Conservation (phyloP, 2,888 invertebrate genomes). For the Nemotelus nigrinus region DNA sequence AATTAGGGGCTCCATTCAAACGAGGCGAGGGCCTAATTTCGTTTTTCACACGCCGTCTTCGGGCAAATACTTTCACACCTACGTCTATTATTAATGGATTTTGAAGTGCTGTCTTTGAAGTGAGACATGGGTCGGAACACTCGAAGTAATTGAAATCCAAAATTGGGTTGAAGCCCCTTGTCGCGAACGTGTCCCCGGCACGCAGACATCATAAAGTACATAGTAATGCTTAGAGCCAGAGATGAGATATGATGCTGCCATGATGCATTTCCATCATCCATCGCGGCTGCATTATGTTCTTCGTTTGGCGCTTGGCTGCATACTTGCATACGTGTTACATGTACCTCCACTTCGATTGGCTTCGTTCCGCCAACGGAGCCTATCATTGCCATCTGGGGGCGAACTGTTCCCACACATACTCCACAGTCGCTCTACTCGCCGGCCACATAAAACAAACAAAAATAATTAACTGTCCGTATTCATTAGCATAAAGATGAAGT, state of each 20-base stretch:
- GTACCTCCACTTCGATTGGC: too few relatives aligned
- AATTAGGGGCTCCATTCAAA: conserved; percentile 49
- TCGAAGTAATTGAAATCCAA: too few relatives aligned
- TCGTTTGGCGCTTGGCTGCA: neutral
- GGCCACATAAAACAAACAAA: conserved; percentile 46
- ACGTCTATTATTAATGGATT: conserved; percentile 8
- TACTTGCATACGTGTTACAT: neutral
- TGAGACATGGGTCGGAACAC: too few relatives aligned
- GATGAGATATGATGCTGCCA: too few relatives aligned
- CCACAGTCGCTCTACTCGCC: neutral
- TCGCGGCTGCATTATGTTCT: neutral
- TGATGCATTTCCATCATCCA: too few relatives aligned
- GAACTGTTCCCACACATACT: conserved; percentile 19
- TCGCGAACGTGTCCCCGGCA: neutral
- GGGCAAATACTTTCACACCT: conserved; percentile 48
- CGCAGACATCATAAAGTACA: too few relatives aligned
- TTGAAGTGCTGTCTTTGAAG: too few relatives aligned
- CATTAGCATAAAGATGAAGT: conserved; percentile 53
- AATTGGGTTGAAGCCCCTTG: neutral
- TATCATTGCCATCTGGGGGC: neutral
- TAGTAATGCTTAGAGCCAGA: too few relatives aligned
- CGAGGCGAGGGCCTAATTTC: conserved; percentile 48
- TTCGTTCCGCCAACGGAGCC: too few relatives aligned
- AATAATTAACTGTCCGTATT: conserved; percentile 54
- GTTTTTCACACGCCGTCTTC: conserved; percentile 48